Conservation (phyloP, 2,888 invertebrate species). For the Drosophila falleni region DNA sequence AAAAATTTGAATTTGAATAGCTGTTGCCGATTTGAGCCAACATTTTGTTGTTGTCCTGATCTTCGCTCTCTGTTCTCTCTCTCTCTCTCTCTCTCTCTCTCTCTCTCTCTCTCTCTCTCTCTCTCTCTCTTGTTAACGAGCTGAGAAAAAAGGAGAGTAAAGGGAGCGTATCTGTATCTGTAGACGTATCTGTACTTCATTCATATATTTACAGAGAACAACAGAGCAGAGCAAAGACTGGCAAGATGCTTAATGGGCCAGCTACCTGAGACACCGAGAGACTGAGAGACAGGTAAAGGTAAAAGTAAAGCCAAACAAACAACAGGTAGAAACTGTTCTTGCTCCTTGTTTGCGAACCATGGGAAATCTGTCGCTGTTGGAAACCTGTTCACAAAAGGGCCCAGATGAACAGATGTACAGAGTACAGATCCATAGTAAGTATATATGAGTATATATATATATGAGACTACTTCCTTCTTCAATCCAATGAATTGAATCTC, state of each 20-base stretch:
- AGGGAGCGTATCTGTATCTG: constrained; percentile 33
- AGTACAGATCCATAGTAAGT: constrained; percentile 31
- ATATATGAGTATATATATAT: constrained; percentile 9
- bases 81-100: neutral
- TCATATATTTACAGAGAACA: constrained; percentile 62
- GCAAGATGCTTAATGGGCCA: constrained; percentile 71
- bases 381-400: constrained; percentile 76
- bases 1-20: constrained; percentile 48
- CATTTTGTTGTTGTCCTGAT: neutral
- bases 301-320: constrained; percentile 55
- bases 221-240: constrained; percentile 8
- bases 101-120: neutral
- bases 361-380: constrained; percentile 73
- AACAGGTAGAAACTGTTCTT: constrained; percentile 59
- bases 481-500: constrained; percentile 71
- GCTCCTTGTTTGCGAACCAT: constrained; percentile 71
- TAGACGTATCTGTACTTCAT: constrained; percentile 70
- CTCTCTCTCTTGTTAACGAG: neutral
- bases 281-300: constrained; percentile 44
- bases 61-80: neutral
- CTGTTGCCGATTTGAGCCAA: constrained; percentile 31
- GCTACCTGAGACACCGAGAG: constrained; percentile 51
- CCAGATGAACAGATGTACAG: constrained; percentile 64
- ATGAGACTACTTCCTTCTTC: constrained; percentile 53
- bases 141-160: neutral